These are phyloP conservation scores for Xyrauchen texanus DNA, from an alignment of 2,113 vertebrate species.

Conservation along the genomic window DNA sequence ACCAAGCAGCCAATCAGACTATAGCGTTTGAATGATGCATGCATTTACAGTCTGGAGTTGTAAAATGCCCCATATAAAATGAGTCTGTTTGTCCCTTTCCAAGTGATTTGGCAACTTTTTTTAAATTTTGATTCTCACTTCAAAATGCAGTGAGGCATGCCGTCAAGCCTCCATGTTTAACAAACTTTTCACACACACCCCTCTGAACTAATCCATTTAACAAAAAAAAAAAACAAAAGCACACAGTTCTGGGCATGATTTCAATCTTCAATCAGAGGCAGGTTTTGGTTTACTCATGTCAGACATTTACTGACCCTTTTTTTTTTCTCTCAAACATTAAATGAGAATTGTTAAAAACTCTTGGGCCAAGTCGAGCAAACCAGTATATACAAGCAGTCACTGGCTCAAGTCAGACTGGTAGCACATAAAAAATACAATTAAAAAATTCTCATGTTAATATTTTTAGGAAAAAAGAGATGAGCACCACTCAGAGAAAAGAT, in stretches of 20 bases:
- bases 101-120: background rate
- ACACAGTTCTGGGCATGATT: conserved; percentile 1
- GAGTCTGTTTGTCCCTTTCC: conserved; percentile 17
- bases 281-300: background rate
- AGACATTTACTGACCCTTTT: conserved; percentile 14
- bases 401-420: background rate
- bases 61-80: conserved; percentile 22
- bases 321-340: conserved; percentile 21
- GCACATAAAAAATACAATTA: background rate
- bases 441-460: no score
- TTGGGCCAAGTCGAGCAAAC: conserved; percentile 12
- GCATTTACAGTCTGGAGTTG: conserved; percentile 9
- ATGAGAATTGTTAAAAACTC: background rate
- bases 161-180: background rate
- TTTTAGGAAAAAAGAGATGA: no score
- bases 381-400: background rate
- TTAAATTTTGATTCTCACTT: background rate
- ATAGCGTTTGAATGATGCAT: background rate
- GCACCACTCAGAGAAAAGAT: no score
- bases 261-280: conserved; percentile 26
- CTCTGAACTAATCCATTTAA: background rate
- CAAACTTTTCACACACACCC: background rate
- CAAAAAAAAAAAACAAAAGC: background rate
- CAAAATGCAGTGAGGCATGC: conserved; percentile 14
- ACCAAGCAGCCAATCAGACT: conserved; percentile 29